phyloP scores from a whole-genome alignment of 2,113 vertebrate genomes.

The Archocentrus centrarchus region DNA sequence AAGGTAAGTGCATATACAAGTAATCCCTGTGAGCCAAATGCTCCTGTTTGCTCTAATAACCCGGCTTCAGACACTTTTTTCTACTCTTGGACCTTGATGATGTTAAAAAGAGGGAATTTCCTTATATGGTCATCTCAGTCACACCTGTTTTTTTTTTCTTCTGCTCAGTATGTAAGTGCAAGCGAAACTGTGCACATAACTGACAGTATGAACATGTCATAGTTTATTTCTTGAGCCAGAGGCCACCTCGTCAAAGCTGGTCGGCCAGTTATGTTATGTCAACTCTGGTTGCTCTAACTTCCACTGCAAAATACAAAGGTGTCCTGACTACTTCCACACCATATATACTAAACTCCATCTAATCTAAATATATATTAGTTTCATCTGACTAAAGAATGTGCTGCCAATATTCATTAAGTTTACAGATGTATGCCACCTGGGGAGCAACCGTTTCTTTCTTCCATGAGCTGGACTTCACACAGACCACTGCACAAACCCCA shows the following conservation, averaged over 20 bases:
- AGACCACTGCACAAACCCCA: not conserved
- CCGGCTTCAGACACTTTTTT: not conserved
- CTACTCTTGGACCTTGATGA: not conserved
- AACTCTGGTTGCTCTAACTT: not conserved
- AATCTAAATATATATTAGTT: not conserved
- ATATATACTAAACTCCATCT: not conserved
- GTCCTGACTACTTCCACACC: not conserved
- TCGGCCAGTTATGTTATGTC: not conserved
- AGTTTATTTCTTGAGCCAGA: fast-evolving
- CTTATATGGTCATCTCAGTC: not conserved
- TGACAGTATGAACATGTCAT: too few relatives aligned
- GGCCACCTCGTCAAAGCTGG: not conserved
- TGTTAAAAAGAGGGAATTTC: not conserved
- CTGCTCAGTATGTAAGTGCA: too few relatives aligned
- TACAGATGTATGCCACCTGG: not conserved
- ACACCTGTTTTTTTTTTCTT: not conserved
- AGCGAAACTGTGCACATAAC: too few relatives aligned
- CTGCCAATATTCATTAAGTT: not conserved
- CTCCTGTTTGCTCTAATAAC: not conserved
- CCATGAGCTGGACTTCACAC: not conserved
- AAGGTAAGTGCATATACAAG: not conserved
- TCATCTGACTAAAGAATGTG: not conserved
- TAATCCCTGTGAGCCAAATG: not conserved
- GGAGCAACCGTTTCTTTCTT: not conserved
- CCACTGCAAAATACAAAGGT: not conserved